Evolutionary conservation across 64 coral and sea anemone genomes (phyloP).

Genomic region (Catalaphyllia jardinei): DNA sequence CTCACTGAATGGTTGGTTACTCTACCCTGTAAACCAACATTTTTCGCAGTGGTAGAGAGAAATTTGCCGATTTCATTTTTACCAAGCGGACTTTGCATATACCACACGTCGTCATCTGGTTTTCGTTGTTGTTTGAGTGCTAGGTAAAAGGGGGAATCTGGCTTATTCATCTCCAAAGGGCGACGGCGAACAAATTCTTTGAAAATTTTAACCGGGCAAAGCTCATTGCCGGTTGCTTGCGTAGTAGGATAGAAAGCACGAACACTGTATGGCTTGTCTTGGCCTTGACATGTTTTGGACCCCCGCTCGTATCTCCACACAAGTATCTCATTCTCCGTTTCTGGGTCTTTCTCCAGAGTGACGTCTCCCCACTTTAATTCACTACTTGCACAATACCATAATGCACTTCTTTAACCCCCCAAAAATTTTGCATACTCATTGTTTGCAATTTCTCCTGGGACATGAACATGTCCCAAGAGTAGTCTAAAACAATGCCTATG

Average conservation of each 20-base stretch:
- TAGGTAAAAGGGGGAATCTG: conserved; percentile 2
- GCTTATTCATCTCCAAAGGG: not conserved
- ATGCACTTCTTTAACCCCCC: no score
- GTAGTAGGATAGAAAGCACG: conserved; percentile 12
- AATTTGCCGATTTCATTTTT: conserved; percentile 33
- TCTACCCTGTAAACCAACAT: not conserved
- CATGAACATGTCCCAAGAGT: no score
- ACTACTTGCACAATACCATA: no score
- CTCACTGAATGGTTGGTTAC: not conserved
- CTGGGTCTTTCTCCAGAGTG: not conserved
- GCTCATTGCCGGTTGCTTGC: not conserved
- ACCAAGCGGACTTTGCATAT: not conserved
- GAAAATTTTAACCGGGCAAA: not conserved
- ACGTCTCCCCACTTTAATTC: conserved; percentile 3
- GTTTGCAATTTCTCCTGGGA: no score
- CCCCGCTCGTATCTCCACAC: conserved; percentile 17
- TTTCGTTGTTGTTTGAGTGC: no score
- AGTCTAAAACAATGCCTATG: no score
- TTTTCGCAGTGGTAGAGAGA: not conserved
- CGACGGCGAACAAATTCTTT: not conserved
- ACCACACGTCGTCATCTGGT: conserved; percentile 6
- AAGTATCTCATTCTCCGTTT: not conserved
- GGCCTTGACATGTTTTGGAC: not conserved
- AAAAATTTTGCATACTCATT: no score
- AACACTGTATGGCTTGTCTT: not conserved